Evolutionary conservation across 2,113 vertebrate genomes (phyloP).

Genomic region (Numida meleagris): DNA sequence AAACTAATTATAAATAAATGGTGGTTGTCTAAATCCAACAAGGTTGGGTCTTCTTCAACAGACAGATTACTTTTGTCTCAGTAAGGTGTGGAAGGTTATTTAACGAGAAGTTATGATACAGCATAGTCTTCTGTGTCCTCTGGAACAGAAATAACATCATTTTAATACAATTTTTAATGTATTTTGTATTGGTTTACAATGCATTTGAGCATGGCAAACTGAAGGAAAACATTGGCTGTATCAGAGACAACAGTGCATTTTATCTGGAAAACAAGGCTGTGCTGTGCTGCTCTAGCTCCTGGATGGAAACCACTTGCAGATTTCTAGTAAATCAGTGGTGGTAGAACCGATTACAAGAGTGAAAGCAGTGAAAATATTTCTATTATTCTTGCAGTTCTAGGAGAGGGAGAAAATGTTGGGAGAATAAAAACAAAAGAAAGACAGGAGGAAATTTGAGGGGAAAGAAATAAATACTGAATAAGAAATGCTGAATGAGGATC

Average conservation of each 20-base stretch:
- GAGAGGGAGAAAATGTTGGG: not conserved
- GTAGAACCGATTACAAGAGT: not conserved
- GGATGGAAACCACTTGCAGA: not conserved
- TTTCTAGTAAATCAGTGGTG: not conserved
- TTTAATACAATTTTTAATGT: not conserved
- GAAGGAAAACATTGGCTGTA: not conserved
- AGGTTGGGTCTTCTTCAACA: not conserved
- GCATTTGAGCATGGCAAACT: not conserved
- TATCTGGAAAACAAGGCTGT: not conserved
- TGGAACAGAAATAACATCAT: accelerated
- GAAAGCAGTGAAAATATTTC: not conserved
- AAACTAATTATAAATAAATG: not conserved
- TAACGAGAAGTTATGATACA: not conserved
- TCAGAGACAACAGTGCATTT: not conserved
- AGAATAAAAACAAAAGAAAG: not conserved
- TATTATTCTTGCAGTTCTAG: not conserved
- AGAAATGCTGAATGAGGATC: not conserved
- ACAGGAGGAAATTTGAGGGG: not conserved
- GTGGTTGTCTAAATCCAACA: not conserved
- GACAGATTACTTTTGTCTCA: not conserved
- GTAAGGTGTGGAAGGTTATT: not conserved
- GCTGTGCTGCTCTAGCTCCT: not conserved
- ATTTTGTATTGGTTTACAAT: not conserved
- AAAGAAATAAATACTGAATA: not conserved
- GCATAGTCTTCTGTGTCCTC: not conserved